A percentile compares a stretch with the other conserved stretches of the same genome.
Evolutionary conservation across 2,113 vertebrate species (phyloP).

Genomic region (Oophaga pumilio): DNA sequence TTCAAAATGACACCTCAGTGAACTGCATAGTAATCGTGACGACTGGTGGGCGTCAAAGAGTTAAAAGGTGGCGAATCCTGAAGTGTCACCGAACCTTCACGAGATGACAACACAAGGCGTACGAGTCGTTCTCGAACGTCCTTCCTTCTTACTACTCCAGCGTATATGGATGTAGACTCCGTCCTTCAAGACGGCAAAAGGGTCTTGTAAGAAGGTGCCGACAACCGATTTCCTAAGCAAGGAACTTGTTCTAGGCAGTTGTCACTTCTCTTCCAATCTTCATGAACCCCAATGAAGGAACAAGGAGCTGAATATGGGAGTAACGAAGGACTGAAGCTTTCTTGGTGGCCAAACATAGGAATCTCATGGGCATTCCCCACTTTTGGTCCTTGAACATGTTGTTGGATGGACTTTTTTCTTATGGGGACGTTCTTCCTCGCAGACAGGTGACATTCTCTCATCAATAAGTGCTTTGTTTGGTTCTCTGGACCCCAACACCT

Average conservation of each 20-base stretch:
- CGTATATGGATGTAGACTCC: not conserved
- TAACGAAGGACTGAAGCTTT: not conserved
- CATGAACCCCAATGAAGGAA: too few species aligned
- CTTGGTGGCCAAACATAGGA: not conserved
- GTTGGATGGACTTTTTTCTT: not conserved
- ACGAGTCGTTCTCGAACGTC: too few species aligned
- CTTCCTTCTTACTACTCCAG: too few species aligned
- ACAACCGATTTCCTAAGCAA: not conserved
- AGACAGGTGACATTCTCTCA: too few species aligned
- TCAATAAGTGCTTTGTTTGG: too few species aligned
- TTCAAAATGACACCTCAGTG: not conserved
- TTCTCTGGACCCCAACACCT: too few species aligned
- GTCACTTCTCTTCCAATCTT: not conserved
- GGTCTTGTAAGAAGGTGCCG: not conserved
- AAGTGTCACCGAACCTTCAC: not conserved
- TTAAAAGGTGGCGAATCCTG: not conserved
- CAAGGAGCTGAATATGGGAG: not conserved
- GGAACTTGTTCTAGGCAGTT: not conserved
- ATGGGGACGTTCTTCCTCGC: too few species aligned
- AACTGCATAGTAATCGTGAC: not conserved
- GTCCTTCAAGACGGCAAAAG: not conserved
- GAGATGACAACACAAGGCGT: not conserved
- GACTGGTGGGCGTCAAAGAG: not conserved
- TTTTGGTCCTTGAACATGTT: not conserved
- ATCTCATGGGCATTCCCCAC: not conserved